Base-by-base conservation (phyloP, 2,888 invertebrate genomes). In the Cheilosia scutellata region DNA sequence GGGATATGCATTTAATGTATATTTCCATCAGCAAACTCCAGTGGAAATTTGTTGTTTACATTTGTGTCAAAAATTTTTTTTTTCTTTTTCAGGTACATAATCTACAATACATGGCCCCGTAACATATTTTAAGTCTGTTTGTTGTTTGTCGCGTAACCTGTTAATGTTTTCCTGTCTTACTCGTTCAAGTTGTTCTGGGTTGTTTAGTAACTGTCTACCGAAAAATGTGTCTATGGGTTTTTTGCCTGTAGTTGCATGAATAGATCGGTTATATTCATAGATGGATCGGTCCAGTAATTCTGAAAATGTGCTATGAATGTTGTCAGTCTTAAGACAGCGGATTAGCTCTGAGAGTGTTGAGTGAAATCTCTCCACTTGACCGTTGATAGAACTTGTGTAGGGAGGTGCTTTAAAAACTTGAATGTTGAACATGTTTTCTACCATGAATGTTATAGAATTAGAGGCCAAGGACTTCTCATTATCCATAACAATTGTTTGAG, bases 281-380 rank as follows among this genome's bases (percentile, higher is more conserved):
- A 68, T 62, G 9, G 62, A 42, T 62, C 6, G 25, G 9, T 63
- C 63, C 31, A 47, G n/a, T n/a, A n/a, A n/a, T n/a, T 47, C 63
- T 29, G 29, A 4, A 31, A 63, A 47, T 29, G 62, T 42, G 5
- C n/a, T 2, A 42, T 42, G 42, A 42, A n/a, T 20, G 20, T 33
- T 49, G 11, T 49, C 49, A 33, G 33, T 49, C 33, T 77, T 77
- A 0, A 72, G 44, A 40, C 71, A 65, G 11, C 75, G 53, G 5
- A 70, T 62, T n/a, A 71, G 42, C 51, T 76, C 82, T 7, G 65
- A 53, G 4, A 77, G 25, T 0, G 77, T 83, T 3, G 62, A 77
- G 58, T 84, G 78, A 16, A 78, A 74, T 2, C 66, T 37, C 16
- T 77, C 68, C 11, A 77, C 44, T 62, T 68, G 60, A 9, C 66